Conservation (phyloP, 35 echinoderm and acorn worm genomes). For the Ophiothrix spiculata region DNA sequence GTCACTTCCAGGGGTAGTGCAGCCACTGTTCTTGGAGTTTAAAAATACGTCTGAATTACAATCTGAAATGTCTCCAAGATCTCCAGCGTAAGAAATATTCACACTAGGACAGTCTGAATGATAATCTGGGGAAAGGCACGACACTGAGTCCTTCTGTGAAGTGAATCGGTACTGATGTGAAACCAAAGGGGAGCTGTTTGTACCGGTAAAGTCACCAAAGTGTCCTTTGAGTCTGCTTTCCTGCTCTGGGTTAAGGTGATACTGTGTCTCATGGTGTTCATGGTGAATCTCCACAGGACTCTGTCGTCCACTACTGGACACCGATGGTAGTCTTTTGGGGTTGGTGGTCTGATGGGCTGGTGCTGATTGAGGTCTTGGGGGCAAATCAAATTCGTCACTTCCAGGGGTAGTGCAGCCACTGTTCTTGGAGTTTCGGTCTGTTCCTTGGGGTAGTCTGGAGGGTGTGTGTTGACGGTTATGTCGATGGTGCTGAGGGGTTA, state of each 20-base stretch:
- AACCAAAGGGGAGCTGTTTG: neutral
- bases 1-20: neutral
- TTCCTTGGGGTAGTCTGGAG: neutral
- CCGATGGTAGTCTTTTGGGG: neutral
- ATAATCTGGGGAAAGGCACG: slow-evolving; percentile 4
- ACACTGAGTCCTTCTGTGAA: neutral
- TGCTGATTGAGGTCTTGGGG: neutral
- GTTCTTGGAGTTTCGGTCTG: neutral
- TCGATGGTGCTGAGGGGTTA: neutral
- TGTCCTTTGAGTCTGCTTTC: neutral
- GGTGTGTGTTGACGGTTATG: neutral
- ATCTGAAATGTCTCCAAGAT: too few relatives aligned
- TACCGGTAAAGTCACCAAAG: neutral
- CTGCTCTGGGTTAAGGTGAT: slow-evolving; percentile 1
- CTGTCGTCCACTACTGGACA: neutral
- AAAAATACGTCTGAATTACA: too few relatives aligned
- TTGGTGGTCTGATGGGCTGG: neutral
- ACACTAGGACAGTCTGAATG: neutral
- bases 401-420: neutral
- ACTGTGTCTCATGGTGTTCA: neutral
- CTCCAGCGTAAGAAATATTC: too few relatives aligned
- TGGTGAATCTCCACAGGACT: neutral
- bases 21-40: neutral
- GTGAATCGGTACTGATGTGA: too few relatives aligned
- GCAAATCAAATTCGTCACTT: neutral